Conservation (phyloP, 1,140 invertebrate species). For the Apis florea region DNA sequence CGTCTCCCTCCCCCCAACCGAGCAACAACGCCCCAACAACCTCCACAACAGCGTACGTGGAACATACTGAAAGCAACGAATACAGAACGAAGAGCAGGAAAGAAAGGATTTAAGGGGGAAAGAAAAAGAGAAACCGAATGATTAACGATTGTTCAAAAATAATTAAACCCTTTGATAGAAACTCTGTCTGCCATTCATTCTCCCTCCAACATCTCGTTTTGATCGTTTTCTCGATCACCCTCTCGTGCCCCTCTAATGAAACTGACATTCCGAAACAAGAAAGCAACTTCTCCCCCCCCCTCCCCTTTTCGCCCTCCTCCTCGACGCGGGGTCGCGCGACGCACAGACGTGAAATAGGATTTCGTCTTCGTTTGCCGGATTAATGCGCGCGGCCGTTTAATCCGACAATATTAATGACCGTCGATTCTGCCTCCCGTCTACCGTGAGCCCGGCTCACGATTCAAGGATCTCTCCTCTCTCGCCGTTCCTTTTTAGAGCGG, state of each 20-base stretch:
- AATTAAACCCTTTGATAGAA: conserved; percentile 40
- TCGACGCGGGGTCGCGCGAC: conserved; percentile 12
- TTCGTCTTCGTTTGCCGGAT: conserved; percentile 72
- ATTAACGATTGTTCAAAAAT: conserved; percentile 48
- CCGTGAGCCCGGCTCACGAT: conserved; percentile 62
- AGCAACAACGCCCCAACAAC: not conserved
- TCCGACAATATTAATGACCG: conserved; percentile 79
- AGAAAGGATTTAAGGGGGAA: not conserved
- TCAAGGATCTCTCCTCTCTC: conserved; percentile 66
- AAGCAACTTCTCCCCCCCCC: conserved; percentile 3
- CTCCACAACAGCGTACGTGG: no score
- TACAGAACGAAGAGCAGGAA: not conserved
- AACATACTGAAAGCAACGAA: not conserved
- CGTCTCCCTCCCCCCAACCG: not conserved
- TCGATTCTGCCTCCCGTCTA: conserved; percentile 64
- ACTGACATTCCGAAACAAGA: conserved; percentile 75
- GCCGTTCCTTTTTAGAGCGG: conserved; percentile 50
- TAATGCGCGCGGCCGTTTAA: conserved; percentile 77
- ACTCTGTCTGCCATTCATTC: conserved; percentile 34
- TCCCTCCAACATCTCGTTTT: conserved; percentile 56
- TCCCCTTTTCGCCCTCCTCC: conserved; percentile 16
- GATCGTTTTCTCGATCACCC: conserved; percentile 72
- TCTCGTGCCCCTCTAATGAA: conserved; percentile 73
- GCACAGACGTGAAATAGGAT: conserved; percentile 75
- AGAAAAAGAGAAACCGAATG: conserved; percentile 13